Evolutionary conservation across 1,140 invertebrate genomes (phyloP).

Genomic region (Meteorus sp.): DNA sequence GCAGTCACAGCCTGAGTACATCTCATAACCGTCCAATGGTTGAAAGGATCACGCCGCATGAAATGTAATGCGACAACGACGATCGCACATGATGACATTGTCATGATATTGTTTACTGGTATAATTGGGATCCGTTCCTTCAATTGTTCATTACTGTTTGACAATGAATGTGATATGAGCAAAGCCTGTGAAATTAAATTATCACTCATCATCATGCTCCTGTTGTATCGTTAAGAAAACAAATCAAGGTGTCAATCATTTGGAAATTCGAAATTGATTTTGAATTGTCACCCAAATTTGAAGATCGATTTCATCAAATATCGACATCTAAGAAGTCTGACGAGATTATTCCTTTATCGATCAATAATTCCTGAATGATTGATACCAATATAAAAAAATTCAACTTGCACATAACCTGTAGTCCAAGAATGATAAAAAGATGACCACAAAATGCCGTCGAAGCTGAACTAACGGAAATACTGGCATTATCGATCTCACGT

Average conservation of each 20-base stretch:
- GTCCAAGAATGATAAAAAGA: slow-evolving; percentile 37
- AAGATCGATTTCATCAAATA: too few species aligned
- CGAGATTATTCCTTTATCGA: too few species aligned
- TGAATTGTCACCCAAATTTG: too few species aligned
- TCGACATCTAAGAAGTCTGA: too few species aligned
- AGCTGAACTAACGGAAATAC: slow-evolving; percentile 29
- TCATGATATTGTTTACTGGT: slow-evolving; percentile 39
- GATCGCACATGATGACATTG: slow-evolving; percentile 34
- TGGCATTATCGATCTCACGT: slow-evolving; percentile 36
- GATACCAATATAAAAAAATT: too few species aligned
- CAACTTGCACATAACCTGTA: slow-evolving; percentile 32
- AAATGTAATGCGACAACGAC: slow-evolving; percentile 35
- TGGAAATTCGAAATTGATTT: too few species aligned
- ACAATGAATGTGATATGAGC: slow-evolving; percentile 8
- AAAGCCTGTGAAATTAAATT: neutral
- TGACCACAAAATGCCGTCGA: slow-evolving; percentile 35
- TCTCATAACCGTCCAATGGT: slow-evolving; percentile 42
- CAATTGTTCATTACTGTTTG: slow-evolving; percentile 32
- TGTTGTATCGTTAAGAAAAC: too few species aligned
- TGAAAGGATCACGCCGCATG: slow-evolving; percentile 30
- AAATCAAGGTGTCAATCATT: too few species aligned
- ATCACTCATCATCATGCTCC: too few species aligned
- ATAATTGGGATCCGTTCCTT: slow-evolving; percentile 6
- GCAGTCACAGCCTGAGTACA: slow-evolving; percentile 37
- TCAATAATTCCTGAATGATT: too few species aligned